Conservation (phyloP, 2,888 invertebrate species). For the Allacma fusca region DNA sequence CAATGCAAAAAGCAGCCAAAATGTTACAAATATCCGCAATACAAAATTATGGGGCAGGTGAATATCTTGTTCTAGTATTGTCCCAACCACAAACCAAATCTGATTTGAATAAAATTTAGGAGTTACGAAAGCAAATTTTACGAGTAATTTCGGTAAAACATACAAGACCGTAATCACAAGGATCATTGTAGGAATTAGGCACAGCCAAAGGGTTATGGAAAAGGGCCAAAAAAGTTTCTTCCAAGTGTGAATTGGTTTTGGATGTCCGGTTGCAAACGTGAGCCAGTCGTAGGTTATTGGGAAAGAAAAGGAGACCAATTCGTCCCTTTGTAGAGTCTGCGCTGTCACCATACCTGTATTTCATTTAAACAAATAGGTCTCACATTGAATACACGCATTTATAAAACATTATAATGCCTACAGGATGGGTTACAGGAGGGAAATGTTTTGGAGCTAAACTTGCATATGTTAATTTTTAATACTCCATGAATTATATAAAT, state of each 20-base stretch:
- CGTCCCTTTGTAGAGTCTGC: constrained; percentile 42
- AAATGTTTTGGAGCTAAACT: too few species aligned
- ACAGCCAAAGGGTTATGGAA: constrained; percentile 45
- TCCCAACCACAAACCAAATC: constrained; percentile 44
- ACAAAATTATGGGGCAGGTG: constrained; percentile 24
- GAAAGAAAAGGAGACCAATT: constrained; percentile 48
- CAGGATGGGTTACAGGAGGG: too few species aligned
- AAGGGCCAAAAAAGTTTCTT: constrained; percentile 51
- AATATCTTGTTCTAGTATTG: constrained; percentile 50
- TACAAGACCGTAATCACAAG: background rate
- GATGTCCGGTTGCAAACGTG: constrained; percentile 53
- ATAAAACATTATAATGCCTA: too few species aligned
- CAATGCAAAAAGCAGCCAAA: constrained; percentile 51
- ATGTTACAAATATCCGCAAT: constrained; percentile 39
- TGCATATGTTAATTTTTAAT: too few species aligned
- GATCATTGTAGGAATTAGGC: constrained; percentile 13
- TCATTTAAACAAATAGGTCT: too few species aligned
- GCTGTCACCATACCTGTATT: constrained; percentile 50
- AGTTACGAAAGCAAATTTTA: background rate
- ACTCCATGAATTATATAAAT: too few species aligned
- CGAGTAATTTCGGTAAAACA: background rate
- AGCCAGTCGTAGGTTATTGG: constrained; percentile 55
- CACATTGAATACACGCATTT: too few species aligned
- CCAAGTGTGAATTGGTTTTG: constrained; percentile 50
- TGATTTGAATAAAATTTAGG: background rate